These are phyloP conservation scores for Pituophis catenifer DNA, from an alignment of 2,113 vertebrate species.

Conservation along the genomic window DNA sequence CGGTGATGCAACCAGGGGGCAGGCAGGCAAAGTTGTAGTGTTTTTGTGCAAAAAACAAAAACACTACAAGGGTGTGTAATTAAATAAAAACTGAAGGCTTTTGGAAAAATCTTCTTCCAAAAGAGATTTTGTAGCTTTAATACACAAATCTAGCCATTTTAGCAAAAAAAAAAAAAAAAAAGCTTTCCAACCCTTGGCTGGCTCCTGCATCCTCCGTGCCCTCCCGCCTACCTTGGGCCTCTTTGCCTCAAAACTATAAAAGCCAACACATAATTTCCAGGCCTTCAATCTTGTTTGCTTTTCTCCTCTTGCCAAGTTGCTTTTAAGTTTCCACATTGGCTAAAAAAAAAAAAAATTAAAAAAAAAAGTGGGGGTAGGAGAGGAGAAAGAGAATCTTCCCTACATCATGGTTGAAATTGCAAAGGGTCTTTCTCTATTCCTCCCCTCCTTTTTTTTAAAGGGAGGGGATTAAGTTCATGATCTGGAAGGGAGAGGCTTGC, in stretches of 20 bases:
- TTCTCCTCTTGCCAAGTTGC: not conserved
- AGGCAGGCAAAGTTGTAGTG: not conserved
- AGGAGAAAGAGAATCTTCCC: not conserved
- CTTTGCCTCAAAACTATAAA: not conserved
- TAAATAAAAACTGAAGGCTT: not conserved
- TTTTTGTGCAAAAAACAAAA: not conserved
- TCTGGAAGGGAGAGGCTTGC: not conserved
- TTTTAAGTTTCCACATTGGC: not conserved
- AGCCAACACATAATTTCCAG: not conserved
- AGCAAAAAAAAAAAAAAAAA: not conserved
- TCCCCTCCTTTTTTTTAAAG: too few species aligned
- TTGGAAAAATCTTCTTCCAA: not conserved
- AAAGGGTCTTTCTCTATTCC: too few species aligned
- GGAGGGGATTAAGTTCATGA: not conserved
- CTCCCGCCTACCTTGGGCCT: not conserved
- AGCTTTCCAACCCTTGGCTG: not conserved
- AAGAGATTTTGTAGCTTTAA: not conserved
- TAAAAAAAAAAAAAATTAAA: not conserved
- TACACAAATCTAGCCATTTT: not conserved
- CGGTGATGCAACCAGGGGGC: not conserved
- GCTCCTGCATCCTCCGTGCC: not conserved
- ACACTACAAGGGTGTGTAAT: too few species aligned
- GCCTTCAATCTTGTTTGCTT: not conserved
- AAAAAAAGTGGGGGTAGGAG: too few species aligned
- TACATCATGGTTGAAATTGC: not conserved